Evolutionary conservation across 2,888 invertebrate species (phyloP).

Genomic region (Spilosoma lubricipeda): DNA sequence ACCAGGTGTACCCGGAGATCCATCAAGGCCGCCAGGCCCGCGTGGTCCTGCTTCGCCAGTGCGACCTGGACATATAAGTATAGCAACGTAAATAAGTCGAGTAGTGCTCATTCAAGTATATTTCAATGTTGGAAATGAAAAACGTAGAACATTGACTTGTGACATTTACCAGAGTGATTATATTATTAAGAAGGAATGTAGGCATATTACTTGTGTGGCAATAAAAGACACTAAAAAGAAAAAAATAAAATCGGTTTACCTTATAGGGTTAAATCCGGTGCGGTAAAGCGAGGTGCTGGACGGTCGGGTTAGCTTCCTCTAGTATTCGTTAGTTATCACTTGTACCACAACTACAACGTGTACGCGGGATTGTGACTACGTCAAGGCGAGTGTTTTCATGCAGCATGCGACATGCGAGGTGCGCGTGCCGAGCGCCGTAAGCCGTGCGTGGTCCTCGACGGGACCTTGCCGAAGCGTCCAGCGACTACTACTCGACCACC

Average conservation of each 20-base stretch:
- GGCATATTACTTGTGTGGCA: neutral
- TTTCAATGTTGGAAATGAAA: neutral
- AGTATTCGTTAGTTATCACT: slow-evolving; percentile 61
- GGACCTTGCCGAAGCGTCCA: slow-evolving; percentile 1
- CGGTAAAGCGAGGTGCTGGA: neutral
- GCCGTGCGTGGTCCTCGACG: neutral
- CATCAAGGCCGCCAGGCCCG: slow-evolving; percentile 91
- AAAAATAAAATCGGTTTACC: slow-evolving; percentile 14
- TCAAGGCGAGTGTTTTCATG: slow-evolving; percentile 36
- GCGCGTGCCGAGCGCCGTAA: neutral
- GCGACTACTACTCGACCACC: slow-evolving; percentile 19
- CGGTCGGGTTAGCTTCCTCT: slow-evolving; percentile 8
- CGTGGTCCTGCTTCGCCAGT: slow-evolving; percentile 91
- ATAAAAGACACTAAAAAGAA: neutral
- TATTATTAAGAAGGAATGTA: neutral
- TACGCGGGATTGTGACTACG: slow-evolving; percentile 44
- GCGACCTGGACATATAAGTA: slow-evolving; percentile 85
- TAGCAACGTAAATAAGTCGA: neutral
- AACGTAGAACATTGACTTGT: neutral
- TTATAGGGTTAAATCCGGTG: neutral
- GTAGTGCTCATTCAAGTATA: neutral
- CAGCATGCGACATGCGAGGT: slow-evolving; percentile 33
- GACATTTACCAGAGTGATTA: neutral
- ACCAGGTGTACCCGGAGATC: slow-evolving; percentile 92
- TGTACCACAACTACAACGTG: slow-evolving; percentile 64